Evolutionary conservation across 2,113 vertebrate species (phyloP), one percentile per base, ranked within the genome.

Genomic region (Ameiurus melas): DNA sequence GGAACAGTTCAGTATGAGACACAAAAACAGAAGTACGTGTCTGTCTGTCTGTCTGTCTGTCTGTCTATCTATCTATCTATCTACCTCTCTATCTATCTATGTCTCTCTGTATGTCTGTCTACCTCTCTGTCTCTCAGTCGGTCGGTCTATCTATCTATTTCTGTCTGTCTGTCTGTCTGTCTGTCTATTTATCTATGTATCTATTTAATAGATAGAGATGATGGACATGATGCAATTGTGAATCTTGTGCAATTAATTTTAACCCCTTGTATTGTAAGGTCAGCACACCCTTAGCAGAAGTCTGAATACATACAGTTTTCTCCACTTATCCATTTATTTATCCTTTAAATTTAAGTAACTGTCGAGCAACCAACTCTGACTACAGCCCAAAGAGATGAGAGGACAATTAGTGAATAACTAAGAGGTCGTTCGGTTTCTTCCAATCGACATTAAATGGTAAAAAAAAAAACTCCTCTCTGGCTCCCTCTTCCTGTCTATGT

Each of bases 371-470:
- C 73, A 47, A 20, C 39, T 47, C 47, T 57, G 51, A 60, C 57
- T 82, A 25, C 55, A 36, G n/a, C 20, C 17, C 19, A 82, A 3
- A 86, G 57, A 80, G 75, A 13, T 30, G 60, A 39, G 4, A 66
- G 39, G 47, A 79, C 73, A 79, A 64, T 80, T 79, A 86, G 22
- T 43, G 43, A 80, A 33, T 79, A 79, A 86, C 64, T 86, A 86
- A 30, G 39, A 64, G 85, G 33, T 19, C 71, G 30, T 57, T 57
- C 73, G 12, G 60, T 66, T 66, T 51, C 77, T 55, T 79, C 33
- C 25, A 66, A 86, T 86, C 75, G 12, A 66, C 80, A 53, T 64
- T 53, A 66, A 80, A 16, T n/a, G 16, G 30, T 4, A 78, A 80
- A 86, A 36, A 80, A 2, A 78, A 80, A 86, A 55, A 80, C 55